Percentiles rank a stretch among this genome's conserved stretches.
These are phyloP conservation scores for Diaphora mendica DNA, from an alignment of 2,888 invertebrate genomes.

Conservation along the genomic window DNA sequence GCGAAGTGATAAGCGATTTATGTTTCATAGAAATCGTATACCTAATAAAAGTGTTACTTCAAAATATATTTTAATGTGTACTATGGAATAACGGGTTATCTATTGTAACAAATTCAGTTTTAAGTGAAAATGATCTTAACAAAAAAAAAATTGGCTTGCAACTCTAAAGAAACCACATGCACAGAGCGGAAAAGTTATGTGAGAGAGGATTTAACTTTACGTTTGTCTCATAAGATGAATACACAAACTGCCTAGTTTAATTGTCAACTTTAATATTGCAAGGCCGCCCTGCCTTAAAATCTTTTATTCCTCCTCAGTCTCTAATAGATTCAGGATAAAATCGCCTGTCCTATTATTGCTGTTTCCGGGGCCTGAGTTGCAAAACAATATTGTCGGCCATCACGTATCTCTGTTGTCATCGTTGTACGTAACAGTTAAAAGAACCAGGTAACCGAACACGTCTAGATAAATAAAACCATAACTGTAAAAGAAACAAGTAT, in stretches of 20 bases:
- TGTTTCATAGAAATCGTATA: neutral
- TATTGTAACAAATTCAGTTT: neutral
- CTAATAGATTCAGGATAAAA: neutral
- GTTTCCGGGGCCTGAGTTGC: conserved; percentile 37
- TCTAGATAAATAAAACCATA: conserved; percentile 4
- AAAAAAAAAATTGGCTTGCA: too few species aligned
- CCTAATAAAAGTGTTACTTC: neutral
- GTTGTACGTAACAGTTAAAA: conserved; percentile 38
- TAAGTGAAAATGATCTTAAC: neutral
- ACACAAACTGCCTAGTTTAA: neutral
- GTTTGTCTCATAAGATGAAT: neutral
- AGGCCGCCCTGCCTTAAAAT: neutral
- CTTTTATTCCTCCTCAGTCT: too few species aligned
- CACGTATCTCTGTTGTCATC: conserved; percentile 44
- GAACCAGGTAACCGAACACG: conserved; percentile 12
- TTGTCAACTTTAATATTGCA: neutral
- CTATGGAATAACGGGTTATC: too few species aligned
- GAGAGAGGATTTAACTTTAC: too few species aligned
- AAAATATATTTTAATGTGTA: neutral
- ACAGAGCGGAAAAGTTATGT: too few species aligned
- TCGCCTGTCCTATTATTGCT: neutral
- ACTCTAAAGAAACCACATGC: too few species aligned
- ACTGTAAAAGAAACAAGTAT: conserved; percentile 10
- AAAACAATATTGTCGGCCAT: conserved; percentile 39
- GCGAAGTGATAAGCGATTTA: conserved; percentile 1